Base-by-base conservation (phyloP, 2,797 vertebrate genomes). In the Molossus molossus region DNA sequence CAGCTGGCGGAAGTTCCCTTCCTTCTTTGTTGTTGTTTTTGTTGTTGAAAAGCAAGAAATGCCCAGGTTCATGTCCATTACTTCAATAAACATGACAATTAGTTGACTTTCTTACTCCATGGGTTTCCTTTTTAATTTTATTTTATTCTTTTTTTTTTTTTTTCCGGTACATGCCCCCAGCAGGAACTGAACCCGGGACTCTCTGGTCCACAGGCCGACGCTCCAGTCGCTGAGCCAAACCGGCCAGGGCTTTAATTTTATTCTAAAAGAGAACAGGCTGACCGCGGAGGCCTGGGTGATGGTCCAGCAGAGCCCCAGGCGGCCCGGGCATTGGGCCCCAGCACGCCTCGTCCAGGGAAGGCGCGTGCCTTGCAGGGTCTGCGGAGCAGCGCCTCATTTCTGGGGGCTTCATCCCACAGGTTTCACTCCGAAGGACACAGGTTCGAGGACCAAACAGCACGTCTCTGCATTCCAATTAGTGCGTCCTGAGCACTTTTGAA, bases 31-130 rank as follows among this genome's bases (percentile, higher is more conserved):
- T 67, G 33, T 60, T 53, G 64, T 33, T 62, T 81, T 65, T 80
- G 27, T 87, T 89, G 58, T 60, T 92, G 64, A 27, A 13, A 88
- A 79, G 80, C 87, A 77, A 92, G 96, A 96, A 89, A 95, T 50
- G 58, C 62, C 89, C 70, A 67, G 62, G 53, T 40, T 76, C 60
- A 55, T 29, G 62, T 2, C 77, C 55, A 64, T 73, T 86, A n/a
- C 15, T 29, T 94, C 79, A 92, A 58, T 79, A 70, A 93, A 82
- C 50, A 40, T 90, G 60, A 84, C 75, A 64, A 37, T 88, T 69
- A 40, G 86, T 40, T 95, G 40, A 48, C 53, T 3, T 94, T 91
- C 87, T 94, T 81, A 87, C 91, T 82, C 77, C 70, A 62, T 69
- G 64, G 82, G 9, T 87, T 94, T 91, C 62, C 23, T 73, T 89